These are phyloP conservation scores for Paramuricea clavata DNA, from an alignment of 92 coral and sea anemone genomes.

Conservation along the genomic window DNA sequence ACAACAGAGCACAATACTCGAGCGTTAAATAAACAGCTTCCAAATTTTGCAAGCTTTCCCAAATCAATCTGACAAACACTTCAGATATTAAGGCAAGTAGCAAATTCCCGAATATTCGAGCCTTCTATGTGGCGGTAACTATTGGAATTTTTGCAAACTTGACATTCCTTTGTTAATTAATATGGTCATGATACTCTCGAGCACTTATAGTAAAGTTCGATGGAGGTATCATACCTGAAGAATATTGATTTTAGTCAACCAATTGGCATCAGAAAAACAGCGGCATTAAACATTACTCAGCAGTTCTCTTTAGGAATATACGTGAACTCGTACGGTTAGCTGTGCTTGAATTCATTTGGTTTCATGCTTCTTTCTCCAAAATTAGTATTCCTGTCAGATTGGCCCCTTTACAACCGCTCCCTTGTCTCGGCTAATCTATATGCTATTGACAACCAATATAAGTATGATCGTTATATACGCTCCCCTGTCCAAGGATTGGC, in stretches of 20 bases:
- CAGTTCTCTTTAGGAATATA: not conserved
- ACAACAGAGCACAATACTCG: not conserved
- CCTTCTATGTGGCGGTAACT: not conserved
- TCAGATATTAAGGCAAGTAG: not conserved
- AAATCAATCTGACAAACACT: constrained; percentile 7
- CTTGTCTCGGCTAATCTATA: no score
- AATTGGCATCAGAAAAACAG: not conserved
- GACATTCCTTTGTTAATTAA: not conserved
- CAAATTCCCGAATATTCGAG: not conserved
- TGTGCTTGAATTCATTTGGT: no score
- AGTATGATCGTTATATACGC: no score
- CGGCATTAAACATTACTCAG: not conserved
- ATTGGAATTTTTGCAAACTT: not conserved
- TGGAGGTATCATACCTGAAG: not conserved
- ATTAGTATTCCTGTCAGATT: no score
- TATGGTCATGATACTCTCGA: not conserved
- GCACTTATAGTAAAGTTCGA: not conserved
- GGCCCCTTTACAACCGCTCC: no score
- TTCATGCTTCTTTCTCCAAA: no score
- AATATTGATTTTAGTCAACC: not conserved
- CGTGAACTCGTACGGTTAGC: no score
- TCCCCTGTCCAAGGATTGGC: no score
- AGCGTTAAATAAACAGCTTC: not conserved
- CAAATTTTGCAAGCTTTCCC: constrained; percentile 7
- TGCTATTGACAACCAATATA: no score